A percentile compares a stretch with the other conserved stretches of the same genome.
Evolutionary conservation across 2,797 vertebrate genomes (phyloP).

Genomic region (Myripristis jacobus): DNA sequence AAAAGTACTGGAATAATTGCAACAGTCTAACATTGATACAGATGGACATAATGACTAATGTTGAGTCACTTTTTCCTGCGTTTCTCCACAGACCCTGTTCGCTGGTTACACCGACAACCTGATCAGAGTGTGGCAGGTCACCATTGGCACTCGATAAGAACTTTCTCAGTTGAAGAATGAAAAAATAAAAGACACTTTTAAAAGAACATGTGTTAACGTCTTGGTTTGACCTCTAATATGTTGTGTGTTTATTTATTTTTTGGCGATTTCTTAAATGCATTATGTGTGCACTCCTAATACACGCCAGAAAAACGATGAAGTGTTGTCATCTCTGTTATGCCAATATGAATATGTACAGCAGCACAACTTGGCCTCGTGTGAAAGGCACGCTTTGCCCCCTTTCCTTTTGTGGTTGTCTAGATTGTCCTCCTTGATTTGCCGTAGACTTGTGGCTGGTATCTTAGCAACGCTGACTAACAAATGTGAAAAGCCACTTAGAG

Average conservation of each 20-base stretch:
- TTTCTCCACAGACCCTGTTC: slow-evolving; percentile 89
- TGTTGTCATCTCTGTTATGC: too few species aligned
- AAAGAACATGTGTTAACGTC: slow-evolving; percentile 50
- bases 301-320: not conserved
- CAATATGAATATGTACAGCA: not conserved
- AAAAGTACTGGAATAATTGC: not conserved
- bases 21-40: not conserved
- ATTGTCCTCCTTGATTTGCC: slow-evolving; percentile 31
- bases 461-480: slow-evolving; percentile 59
- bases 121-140: slow-evolving; percentile 98
- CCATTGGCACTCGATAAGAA: slow-evolving; percentile 93
- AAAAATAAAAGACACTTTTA: slow-evolving; percentile 85
- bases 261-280: not conserved
- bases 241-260: not conserved
- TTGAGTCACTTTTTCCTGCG: not conserved
- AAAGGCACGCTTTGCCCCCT: not conserved
- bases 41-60: too few species aligned
- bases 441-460: slow-evolving; percentile 46
- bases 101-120: slow-evolving; percentile 98
- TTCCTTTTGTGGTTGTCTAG: not conserved
- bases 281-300: not conserved
- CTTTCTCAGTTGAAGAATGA: slow-evolving; percentile 71
- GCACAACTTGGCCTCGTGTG: not conserved
- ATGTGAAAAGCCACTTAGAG: too few species aligned
- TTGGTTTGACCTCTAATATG: slow-evolving; percentile 32